Conservation (phyloP, 2,888 invertebrate species). For the Isoperla grammatica region DNA sequence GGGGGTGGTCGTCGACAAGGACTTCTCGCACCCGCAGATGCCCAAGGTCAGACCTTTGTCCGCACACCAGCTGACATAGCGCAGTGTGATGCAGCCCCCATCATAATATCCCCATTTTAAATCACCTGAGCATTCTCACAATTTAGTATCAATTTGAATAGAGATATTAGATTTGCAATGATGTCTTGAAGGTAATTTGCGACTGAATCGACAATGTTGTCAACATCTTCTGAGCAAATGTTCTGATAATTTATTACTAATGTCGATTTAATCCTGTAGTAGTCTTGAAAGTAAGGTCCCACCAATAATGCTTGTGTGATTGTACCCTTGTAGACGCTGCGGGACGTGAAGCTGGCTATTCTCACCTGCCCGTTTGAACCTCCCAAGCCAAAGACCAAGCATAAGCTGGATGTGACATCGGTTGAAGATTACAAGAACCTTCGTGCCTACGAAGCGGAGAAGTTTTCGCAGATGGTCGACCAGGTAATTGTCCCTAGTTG, state of each 20-base stretch:
- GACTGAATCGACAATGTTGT: constrained; percentile 8
- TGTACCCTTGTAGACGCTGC: constrained; percentile 45
- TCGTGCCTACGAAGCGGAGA: constrained; percentile 89
- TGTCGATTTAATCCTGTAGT: no score
- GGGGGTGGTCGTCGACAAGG: constrained; percentile 97
- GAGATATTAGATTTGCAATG: not conserved
- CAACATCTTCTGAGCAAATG: not conserved
- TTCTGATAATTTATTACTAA: no score
- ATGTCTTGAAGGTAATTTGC: constrained; percentile 3
- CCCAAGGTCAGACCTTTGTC: constrained; percentile 62
- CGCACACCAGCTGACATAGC: no score
- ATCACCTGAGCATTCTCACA: not conserved
- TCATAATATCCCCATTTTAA: not conserved
- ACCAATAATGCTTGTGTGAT: not conserved
- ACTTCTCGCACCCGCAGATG: constrained; percentile 99
- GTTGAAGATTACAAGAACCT: constrained; percentile 93
- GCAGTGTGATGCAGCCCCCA: not conserved
- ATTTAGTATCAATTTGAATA: not conserved
- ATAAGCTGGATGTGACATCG: constrained; percentile 95
- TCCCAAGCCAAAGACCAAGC: constrained; percentile 99
- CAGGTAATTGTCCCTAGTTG: constrained; percentile 45
- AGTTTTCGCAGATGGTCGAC: constrained; percentile 90
- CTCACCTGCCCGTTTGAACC: constrained; percentile 99
- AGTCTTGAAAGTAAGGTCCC: no score
- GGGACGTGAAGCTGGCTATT: constrained; percentile 92